Evolutionary conservation across 2,888 invertebrate genomes (phyloP).

Genomic region (Scotopteryx bipunctaria): DNA sequence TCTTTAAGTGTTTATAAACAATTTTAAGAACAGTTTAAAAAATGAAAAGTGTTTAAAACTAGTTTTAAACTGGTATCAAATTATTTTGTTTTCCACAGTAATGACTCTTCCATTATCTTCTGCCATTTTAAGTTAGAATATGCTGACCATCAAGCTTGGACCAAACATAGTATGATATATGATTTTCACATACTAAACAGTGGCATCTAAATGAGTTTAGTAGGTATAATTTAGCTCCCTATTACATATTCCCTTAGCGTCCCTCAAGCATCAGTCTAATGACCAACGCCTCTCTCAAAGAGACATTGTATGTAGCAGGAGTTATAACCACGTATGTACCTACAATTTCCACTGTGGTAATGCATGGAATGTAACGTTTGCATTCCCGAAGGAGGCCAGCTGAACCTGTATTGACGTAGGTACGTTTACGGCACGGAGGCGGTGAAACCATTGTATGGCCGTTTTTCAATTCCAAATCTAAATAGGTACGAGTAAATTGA

Average conservation of each 20-base stretch:
- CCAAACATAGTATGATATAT: no score
- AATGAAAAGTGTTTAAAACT: no score
- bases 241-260: slow-evolving; percentile 1
- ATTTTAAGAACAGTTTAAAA: neutral
- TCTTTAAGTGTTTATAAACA: neutral
- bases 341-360: slow-evolving; percentile 26
- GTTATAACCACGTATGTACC: slow-evolving; percentile 28
- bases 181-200: no score
- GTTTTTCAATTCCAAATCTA: no score
- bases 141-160: no score
- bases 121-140: no score
- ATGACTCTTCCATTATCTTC: no score
- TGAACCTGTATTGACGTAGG: neutral
- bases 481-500: no score
- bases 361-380: slow-evolving; percentile 28
- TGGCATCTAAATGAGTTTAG: no score
- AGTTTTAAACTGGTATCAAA: no score
- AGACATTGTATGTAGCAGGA: slow-evolving; percentile 14
- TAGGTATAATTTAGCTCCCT: no score
- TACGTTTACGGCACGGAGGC: neutral
- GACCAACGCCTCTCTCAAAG: slow-evolving; percentile 16
- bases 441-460: neutral
- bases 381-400: slow-evolving; percentile 27
- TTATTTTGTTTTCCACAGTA: no score
- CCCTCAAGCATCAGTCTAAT: slow-evolving; percentile 8